phyloP scores from a whole-genome alignment of 2,797 vertebrate species.

The Mycteria americana region DNA sequence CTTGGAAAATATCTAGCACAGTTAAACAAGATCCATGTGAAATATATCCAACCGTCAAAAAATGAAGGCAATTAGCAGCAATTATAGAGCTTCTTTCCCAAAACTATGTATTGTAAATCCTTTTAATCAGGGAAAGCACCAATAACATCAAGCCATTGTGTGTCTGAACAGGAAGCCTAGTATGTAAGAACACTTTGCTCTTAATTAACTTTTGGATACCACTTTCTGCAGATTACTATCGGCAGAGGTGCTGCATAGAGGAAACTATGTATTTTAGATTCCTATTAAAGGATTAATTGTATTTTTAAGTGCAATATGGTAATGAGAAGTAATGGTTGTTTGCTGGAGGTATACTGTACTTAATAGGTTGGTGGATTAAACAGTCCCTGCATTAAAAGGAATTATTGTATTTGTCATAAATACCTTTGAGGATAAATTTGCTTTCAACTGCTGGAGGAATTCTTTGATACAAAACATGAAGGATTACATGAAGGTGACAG shows the following conservation, averaged over 20 bases:
- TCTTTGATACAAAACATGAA: conserved; percentile 76
- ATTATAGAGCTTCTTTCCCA: conserved; percentile 57
- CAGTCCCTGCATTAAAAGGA: conserved; percentile 67
- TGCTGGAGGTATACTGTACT: conserved; percentile 62
- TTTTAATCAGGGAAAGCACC: conserved; percentile 49
- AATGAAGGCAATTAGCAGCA: conserved; percentile 65
- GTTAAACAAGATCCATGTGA: conserved; percentile 42
- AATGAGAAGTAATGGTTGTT: conserved; percentile 56
- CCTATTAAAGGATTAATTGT: conserved; percentile 69
- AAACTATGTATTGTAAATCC: conserved; percentile 57
- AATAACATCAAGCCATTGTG: conserved; percentile 5
- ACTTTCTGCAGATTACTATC: conserved; percentile 46
- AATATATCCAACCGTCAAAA: conserved; percentile 51
- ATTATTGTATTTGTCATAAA: conserved; percentile 76
- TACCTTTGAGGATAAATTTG: conserved; percentile 74
- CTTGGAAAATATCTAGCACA: conserved; percentile 25
- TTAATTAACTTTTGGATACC: conserved; percentile 58
- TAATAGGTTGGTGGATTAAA: conserved; percentile 69
- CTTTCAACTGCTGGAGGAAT: conserved; percentile 68
- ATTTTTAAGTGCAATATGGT: conserved; percentile 65
- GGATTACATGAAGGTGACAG: conserved; percentile 74
- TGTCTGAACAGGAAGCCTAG: conserved; percentile 34
- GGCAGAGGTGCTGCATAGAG: conserved; percentile 22
- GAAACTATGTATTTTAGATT: conserved; percentile 58
- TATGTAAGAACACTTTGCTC: conserved; percentile 42